These are phyloP conservation scores for Xiphophorus birchmanni DNA, from an alignment of 2,797 vertebrate genomes.

Conservation along the genomic window DNA sequence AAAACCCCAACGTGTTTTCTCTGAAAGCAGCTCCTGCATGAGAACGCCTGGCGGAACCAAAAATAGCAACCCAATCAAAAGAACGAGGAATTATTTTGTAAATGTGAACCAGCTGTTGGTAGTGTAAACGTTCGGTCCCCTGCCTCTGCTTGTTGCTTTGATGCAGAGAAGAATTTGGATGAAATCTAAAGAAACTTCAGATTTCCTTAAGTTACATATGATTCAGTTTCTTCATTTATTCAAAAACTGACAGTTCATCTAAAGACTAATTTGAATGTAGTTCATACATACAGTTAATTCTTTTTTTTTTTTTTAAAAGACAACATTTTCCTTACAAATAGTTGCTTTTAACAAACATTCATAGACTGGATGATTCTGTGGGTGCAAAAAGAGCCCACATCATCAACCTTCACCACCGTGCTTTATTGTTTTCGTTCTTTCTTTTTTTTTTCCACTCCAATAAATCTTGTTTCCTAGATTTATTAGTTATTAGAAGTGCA, in stretches of 20 bases:
- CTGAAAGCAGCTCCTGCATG: slow-evolving; percentile 38
- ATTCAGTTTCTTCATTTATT: not conserved
- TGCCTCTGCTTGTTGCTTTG: slow-evolving; percentile 4
- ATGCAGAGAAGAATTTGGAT: not conserved
- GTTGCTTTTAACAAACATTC: not conserved
- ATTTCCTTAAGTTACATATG: not conserved
- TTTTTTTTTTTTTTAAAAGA: not conserved
- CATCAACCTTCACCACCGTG: not conserved
- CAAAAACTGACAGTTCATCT: not conserved
- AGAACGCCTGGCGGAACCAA: slow-evolving; percentile 40
- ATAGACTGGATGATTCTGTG: not conserved
- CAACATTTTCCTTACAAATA: not conserved
- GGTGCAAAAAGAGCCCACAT: not conserved
- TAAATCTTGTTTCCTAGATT: too few relatives aligned
- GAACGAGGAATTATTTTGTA: slow-evolving; percentile 51
- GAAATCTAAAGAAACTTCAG: not conserved
- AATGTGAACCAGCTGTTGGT: slow-evolving; percentile 70
- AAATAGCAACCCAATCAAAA: slow-evolving; percentile 68
- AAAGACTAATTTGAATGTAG: not conserved
- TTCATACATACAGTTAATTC: not conserved
- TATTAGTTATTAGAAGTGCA: too few relatives aligned
- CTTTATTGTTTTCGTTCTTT: not conserved
- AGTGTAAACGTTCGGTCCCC: slow-evolving; percentile 12
- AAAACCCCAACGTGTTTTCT: slow-evolving; percentile 48
- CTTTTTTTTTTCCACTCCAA: too few relatives aligned